Percentiles rank a stretch among this genome's conserved stretches.
phyloP scores from a whole-genome alignment of 30 jellyfish, hydroid and myxozoan species.

The Hydra vulgaris region DNA sequence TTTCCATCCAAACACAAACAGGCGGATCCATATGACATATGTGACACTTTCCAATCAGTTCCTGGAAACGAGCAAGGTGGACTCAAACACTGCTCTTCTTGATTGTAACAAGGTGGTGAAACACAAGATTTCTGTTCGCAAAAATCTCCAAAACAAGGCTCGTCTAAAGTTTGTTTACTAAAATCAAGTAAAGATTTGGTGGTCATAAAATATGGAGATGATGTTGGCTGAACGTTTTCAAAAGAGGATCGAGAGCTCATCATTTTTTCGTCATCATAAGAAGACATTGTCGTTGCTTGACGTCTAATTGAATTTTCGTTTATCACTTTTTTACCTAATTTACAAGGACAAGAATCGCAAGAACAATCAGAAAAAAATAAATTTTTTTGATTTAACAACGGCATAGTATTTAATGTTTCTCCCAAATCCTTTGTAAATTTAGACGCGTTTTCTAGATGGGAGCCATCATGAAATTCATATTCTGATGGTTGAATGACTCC shows the following conservation, averaged over 20 bases:
- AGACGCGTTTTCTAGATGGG: background rate
- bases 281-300: background rate
- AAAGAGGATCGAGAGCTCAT: conserved; percentile 1
- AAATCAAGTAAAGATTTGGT: background rate
- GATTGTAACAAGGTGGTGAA: background rate
- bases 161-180: background rate
- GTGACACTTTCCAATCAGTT: background rate
- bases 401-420: background rate
- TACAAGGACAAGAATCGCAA: background rate
- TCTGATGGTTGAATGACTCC: background rate
- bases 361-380: background rate
- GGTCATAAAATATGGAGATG: background rate
- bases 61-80: background rate
- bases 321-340: background rate
- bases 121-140: background rate
- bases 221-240: background rate
- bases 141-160: conserved; percentile 2
- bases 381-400: background rate
- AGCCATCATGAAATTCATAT: background rate
- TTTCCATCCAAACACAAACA: background rate
- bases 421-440: background rate
- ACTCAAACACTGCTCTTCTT: background rate
- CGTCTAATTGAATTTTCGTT: conserved; percentile 1
- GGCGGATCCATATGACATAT: conserved; percentile 2
- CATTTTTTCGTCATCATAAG: background rate